Conservation (phyloP, 2,113 vertebrate species). For the Oplegnathus fasciatus region DNA sequence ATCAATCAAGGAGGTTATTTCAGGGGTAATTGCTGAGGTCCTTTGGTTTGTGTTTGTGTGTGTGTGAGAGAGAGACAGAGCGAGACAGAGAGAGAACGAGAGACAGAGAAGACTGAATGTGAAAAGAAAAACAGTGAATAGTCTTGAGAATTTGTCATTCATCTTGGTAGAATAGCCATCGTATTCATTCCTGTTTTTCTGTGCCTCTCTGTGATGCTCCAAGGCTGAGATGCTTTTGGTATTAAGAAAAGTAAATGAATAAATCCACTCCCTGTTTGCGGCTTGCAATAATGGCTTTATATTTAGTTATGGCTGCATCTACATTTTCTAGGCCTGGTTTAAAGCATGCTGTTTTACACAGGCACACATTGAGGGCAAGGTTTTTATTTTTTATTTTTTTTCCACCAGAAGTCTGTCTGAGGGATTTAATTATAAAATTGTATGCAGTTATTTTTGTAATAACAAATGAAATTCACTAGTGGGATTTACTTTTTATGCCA, state of each 20-base stretch:
- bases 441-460: constrained; percentile 43
- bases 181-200: constrained; percentile 18
- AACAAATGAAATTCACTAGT: constrained; percentile 16
- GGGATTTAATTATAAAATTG: constrained; percentile 33
- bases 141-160: constrained; percentile 46
- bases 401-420: background rate
- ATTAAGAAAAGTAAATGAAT: constrained; percentile 34
- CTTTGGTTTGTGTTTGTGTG: constrained; percentile 72
- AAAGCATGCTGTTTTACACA: background rate
- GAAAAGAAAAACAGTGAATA: constrained; percentile 5
- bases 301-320: constrained; percentile 24
- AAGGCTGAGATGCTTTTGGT: constrained; percentile 3
- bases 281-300: constrained; percentile 16
- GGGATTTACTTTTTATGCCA: constrained; percentile 10
- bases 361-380: background rate
- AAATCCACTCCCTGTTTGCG: constrained; percentile 7
- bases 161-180: constrained; percentile 44
- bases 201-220: background rate
- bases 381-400: constrained; percentile 14
- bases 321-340: constrained; percentile 22
- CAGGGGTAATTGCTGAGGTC: constrained; percentile 82
- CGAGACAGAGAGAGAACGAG: background rate
- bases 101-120: constrained; percentile 42
- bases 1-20: constrained; percentile 86
- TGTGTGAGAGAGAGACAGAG: background rate